Evolutionary conservation across 2,888 invertebrate genomes (phyloP).

Genomic region (Drosophila nr. medialis): DNA sequence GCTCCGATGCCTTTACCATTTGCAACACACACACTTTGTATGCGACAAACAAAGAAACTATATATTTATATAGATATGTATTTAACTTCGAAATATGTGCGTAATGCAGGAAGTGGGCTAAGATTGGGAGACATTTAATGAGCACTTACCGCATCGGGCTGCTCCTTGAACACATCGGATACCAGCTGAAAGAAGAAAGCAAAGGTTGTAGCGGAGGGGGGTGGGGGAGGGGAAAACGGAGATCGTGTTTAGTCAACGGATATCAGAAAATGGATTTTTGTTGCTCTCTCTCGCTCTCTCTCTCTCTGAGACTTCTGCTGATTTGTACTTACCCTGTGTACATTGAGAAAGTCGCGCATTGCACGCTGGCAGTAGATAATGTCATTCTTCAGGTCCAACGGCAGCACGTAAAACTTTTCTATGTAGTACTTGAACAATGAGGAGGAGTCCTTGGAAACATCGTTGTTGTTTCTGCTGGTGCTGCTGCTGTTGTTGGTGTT

Average conservation of each 20-base stretch:
- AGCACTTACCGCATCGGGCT: slow-evolving; percentile 77
- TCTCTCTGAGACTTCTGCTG: background rate
- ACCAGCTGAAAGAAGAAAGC: slow-evolving; percentile 64
- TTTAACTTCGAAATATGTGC: background rate
- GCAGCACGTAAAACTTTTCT: slow-evolving; percentile 79
- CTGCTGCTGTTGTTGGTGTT: slow-evolving; percentile 8
- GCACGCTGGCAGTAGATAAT: slow-evolving; percentile 84
- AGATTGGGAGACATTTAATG: slow-evolving; percentile 4
- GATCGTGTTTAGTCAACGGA: slow-evolving; percentile 33
- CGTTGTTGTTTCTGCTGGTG: slow-evolving; percentile 14
- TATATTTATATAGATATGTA: background rate
- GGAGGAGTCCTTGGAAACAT: slow-evolving; percentile 31
- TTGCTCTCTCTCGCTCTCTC: background rate
- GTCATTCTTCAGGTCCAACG: slow-evolving; percentile 82
- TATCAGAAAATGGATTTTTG: slow-evolving; percentile 22
- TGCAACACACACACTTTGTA: slow-evolving; percentile 14
- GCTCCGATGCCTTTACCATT: slow-evolving; percentile 6
- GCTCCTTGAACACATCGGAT: slow-evolving; percentile 77
- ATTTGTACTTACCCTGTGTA: slow-evolving; percentile 81
- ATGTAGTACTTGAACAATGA: slow-evolving; percentile 70
- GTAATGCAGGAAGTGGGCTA: slow-evolving; percentile 11
- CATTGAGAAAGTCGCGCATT: slow-evolving; percentile 81
- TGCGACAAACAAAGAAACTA: slow-evolving; percentile 44
- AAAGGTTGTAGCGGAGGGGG: background rate
- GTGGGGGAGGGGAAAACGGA: slow-evolving; percentile 9